Percentiles rank a stretch among this genome's conserved stretches.
Evolutionary conservation across 1,140 invertebrate species (phyloP).

Genomic region (Drosophila asahinai): DNA sequence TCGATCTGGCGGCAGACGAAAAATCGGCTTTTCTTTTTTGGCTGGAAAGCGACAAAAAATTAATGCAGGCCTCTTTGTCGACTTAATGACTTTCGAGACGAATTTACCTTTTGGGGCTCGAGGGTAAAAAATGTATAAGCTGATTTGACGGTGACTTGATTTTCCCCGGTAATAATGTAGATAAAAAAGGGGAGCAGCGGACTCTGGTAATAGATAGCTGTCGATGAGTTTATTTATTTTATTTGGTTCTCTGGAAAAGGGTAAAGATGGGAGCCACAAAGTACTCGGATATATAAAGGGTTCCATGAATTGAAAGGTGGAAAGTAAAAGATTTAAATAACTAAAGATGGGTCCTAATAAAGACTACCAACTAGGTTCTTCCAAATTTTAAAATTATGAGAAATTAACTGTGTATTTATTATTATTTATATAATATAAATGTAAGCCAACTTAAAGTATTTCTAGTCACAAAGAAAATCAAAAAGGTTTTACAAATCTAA

Average conservation of each 20-base stretch:
- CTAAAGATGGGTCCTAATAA: too few relatives aligned
- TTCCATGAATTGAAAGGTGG: too few relatives aligned
- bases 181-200: background rate
- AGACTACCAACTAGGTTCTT: too few relatives aligned
- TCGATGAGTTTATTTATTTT: slow-evolving; percentile 9
- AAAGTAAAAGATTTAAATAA: too few relatives aligned
- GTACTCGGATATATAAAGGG: background rate
- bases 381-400: too few relatives aligned
- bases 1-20: slow-evolving; percentile 35
- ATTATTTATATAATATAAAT: too few relatives aligned
- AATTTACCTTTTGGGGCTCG: slow-evolving; percentile 17
- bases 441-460: too few relatives aligned
- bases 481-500: too few relatives aligned
- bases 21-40: slow-evolving; percentile 31
- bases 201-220: slow-evolving; percentile 14
- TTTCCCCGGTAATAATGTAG: slow-evolving; percentile 4
- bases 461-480: too few relatives aligned
- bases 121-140: slow-evolving; percentile 20
- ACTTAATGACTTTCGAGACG: slow-evolving; percentile 6
- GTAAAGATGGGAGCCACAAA: background rate
- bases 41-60: slow-evolving; percentile 5
- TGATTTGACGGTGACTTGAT: slow-evolving; percentile 10
- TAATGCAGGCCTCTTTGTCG: slow-evolving; percentile 28
- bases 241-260: background rate
- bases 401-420: too few relatives aligned